A percentile compares a stretch with the other conserved stretches of the same genome.
Conservation (phyloP, 2,113 vertebrate genomes). For the Leiothrix lutea region DNA sequence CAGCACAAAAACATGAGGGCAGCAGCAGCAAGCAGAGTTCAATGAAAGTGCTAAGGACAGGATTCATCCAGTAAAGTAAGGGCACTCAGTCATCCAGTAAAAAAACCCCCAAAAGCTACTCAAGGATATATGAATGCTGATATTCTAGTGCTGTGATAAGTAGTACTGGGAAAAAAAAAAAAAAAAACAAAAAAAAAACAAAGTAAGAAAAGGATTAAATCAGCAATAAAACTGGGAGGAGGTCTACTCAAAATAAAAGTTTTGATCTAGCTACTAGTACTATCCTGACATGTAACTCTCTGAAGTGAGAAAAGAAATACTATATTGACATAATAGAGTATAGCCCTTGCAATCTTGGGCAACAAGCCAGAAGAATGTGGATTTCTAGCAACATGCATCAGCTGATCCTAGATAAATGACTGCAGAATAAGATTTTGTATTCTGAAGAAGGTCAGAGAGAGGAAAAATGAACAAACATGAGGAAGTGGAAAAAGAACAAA, state of each 20-base stretch:
- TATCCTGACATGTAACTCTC: neutral
- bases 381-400: neutral
- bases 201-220: neutral
- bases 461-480: neutral
- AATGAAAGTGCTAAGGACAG: neutral
- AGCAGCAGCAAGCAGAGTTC: neutral
- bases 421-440: neutral
- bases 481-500: neutral
- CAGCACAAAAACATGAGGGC: neutral
- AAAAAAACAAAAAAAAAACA: fast-evolving
- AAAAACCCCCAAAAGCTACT: neutral
- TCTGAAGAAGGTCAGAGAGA: neutral
- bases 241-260: neutral
- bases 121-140: neutral
- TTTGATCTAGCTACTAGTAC: neutral
- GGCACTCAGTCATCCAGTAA: neutral
- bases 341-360: neutral
- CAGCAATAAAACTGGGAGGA: neutral
- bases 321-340: neutral
- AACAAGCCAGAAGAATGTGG: neutral
- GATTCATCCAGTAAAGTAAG: neutral
- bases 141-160: neutral
- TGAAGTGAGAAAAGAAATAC: neutral
- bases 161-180: neutral
- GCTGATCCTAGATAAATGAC: neutral